phyloP scores from a whole-genome alignment of 2,113 vertebrate species.

The Apus apus region DNA sequence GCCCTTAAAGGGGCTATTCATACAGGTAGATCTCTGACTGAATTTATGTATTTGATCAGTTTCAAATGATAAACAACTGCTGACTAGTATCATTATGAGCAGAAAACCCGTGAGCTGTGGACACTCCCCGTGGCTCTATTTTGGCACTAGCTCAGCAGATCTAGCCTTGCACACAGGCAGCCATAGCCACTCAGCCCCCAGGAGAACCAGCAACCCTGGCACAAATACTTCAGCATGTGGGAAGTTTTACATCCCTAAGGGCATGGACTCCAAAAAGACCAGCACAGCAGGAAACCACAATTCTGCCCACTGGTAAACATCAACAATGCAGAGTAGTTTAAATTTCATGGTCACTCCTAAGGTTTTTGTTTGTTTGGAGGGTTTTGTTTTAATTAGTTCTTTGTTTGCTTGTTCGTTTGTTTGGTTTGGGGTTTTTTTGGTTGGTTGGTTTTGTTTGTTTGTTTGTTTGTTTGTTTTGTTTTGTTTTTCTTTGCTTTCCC shows the following conservation, averaged over 20 bases:
- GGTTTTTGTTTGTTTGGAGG: too few species aligned
- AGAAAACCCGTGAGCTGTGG: not conserved
- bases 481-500: not conserved
- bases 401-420: not conserved
- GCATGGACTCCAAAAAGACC: not conserved
- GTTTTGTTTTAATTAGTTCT: too few species aligned
- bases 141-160: not conserved
- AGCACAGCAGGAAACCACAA: not conserved
- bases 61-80: not conserved
- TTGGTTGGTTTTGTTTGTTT: too few species aligned
- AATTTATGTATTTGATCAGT: not conserved
- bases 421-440: not conserved
- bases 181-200: accelerated
- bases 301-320: not conserved
- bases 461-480: accelerated
- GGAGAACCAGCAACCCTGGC: not conserved
- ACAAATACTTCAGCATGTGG: not conserved
- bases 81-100: not conserved
- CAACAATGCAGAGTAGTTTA: not conserved
- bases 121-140: not conserved
- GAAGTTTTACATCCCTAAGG: not conserved
- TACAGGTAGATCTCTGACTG: not conserved
- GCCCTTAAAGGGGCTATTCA: not conserved
- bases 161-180: not conserved
- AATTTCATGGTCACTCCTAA: not conserved